These are phyloP conservation scores for Folsomia candida DNA, from an alignment of 2,888 invertebrate species.

Conservation along the genomic window DNA sequence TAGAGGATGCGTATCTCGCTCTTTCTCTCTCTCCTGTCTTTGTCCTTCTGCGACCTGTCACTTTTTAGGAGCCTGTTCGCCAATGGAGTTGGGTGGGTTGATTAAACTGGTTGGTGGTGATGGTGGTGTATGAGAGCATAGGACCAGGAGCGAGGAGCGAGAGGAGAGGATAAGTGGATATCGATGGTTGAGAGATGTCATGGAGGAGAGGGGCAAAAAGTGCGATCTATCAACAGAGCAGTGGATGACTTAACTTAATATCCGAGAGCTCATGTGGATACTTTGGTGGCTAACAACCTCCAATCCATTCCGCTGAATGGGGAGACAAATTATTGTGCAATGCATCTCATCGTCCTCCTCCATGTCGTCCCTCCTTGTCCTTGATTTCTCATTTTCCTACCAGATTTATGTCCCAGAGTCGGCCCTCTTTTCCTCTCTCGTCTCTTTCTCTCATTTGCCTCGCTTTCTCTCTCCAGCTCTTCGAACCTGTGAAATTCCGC, in stretches of 20 bases:
- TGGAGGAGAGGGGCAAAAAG: constrained; percentile 4
- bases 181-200: neutral
- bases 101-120: neutral
- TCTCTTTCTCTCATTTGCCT: neutral
- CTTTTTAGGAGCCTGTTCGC: neutral
- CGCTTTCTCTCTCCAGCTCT: neutral
- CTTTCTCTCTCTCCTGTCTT: neutral
- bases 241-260: neutral
- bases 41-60: neutral
- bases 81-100: neutral
- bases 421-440: neutral
- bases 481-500: neutral
- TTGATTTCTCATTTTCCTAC: neutral
- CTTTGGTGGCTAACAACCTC: neutral
- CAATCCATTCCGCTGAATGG: constrained; percentile 1
- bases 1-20: neutral
- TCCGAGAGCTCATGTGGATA: neutral
- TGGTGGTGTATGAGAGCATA: neutral
- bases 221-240: constrained; percentile 13
- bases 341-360: neutral
- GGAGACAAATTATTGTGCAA: constrained; percentile 16
- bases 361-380: neutral
- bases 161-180: neutral
- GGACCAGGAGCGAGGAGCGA: neutral
- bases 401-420: neutral